Evolutionary conservation across 2,888 invertebrate species (phyloP), one percentile per base, ranked within the genome.

Genomic region (Taphrorychus bicolor): DNA sequence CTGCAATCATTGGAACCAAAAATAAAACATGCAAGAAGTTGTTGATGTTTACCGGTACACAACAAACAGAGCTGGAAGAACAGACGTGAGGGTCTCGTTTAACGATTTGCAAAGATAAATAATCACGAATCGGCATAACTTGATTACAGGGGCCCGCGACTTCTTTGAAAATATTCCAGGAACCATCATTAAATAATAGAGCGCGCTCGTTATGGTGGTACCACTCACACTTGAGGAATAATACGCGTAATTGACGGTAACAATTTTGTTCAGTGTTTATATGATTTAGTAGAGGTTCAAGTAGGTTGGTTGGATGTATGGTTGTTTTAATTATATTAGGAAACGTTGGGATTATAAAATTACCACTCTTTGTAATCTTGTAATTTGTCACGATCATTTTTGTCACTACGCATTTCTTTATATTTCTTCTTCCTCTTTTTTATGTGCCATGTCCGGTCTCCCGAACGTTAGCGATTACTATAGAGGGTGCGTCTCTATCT

Each of bases 151-250:
- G 64, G 65, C 19, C 59, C 48, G 40, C n/a, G 32, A 21, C 45
- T 21, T 24, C 45, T 48, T 18, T 54, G 42, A 53, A 59, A 59
- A 65, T 53, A 14, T 49, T 21, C 53, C 59, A 42, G 59, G 65
- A 53, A 59, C 59, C 65, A 45, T 65, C 65, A 65, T 65, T 65
- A 65, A 59, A 65, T 65, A 65, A 65, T 59, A 65, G 65, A 21
- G 59, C 53, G 45, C 45, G 59, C 59, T 65, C 65, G 65, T 65
- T 65, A 65, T 24, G 23, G 65, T 65, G 52, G 63, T 58, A 64
- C 63, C 45, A 21, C 59, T 53, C 53, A 42, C 63, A 63, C 63
- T 58, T 51, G 40, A 17, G 17, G 45, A 19, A 62, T 17, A 5
- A 45, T 5, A 16, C 17, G 14, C 45, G 14, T 17, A 45, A 45